Conservation (phyloP, 2,888 invertebrate species). For the Polydrusus cervinus region DNA sequence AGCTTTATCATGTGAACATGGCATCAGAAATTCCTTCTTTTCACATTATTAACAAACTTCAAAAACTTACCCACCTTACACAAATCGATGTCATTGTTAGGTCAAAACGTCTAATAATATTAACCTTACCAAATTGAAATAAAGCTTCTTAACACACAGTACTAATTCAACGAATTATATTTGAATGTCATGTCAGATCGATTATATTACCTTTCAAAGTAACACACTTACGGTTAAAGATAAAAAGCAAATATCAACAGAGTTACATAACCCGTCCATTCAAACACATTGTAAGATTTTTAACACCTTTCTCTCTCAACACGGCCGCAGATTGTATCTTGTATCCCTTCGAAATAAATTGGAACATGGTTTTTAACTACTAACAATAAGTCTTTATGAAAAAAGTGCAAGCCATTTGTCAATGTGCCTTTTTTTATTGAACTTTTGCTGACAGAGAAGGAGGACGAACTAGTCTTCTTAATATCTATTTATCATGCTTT, state of each 20-base stretch:
- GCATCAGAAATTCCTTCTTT: no score
- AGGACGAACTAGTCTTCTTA: no score
- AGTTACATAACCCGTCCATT: conserved; percentile 15
- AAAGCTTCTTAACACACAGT: neutral
- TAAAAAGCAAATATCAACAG: conserved; percentile 39
- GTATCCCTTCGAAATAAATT: conserved; percentile 22
- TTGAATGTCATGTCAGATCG: conserved; percentile 25
- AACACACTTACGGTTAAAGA: conserved; percentile 28
- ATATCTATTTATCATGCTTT: no score
- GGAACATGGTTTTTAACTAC: conserved; percentile 17
- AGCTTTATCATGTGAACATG: no score
- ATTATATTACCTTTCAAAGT: conserved; percentile 31
- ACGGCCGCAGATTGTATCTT: conserved; percentile 31
- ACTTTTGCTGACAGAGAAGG: no score
- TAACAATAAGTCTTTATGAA: conserved; percentile 23
- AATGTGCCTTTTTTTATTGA: conserved; percentile 1
- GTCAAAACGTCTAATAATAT: neutral
- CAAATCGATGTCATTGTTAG: neutral
- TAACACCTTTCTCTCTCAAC: conserved; percentile 42
- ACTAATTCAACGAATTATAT: conserved; percentile 8
- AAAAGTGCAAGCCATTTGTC: neutral
- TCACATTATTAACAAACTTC: no score
- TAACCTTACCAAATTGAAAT: neutral
- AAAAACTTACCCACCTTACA: no score
- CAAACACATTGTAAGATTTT: conserved; percentile 38